Evolutionary conservation across 2,797 vertebrate genomes (phyloP), one percentile per base, ranked within the genome.

Genomic region (Tapirus indicus): DNA sequence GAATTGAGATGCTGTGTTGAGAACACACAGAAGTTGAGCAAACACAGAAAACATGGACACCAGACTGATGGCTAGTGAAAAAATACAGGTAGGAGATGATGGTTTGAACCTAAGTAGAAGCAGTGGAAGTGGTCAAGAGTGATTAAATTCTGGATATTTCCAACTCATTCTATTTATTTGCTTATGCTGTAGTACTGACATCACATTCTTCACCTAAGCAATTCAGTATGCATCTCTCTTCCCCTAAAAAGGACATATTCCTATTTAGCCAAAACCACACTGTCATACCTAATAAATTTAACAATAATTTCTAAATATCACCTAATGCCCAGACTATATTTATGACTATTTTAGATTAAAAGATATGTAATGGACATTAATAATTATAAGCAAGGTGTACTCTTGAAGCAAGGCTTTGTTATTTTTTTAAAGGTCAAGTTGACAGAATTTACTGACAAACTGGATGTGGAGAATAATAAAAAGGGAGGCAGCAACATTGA

Each of bases 341-440:
- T 87, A 68, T 52, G 44, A 87, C 0, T 60, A 41, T 91, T 58
- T 32, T 68, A 94, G 32, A n/a, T 49, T 3, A 49, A 54, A 74
- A 94, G 17, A 80, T 68, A 84, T 20, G 0, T 14, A 88, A 78
- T 47, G 20, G 52, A 44, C 21, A 68, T 60, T 80, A 68, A 44
- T 8, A 84, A 32, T 41, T 84, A 27, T 44, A 79, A 78, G 1
- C 23, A 66, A 47, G 12, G 4, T 29, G 7, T 47, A 44, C 12
- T 91, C 60, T 72, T 69, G 12, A 87, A 91, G 35, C 69, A 1
- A 89, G 29, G 9, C 10, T 56, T 80, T 23, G 7, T 74, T 94
- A 41, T 49, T 32, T 93, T 93, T 86, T 87, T 68, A 82, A 92
- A 96, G 35, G 21, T 44, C n/a, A 86, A 17, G 5, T 41, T 66